Conservation (phyloP, 2,113 vertebrate species). For the Colaptes auratus region DNA sequence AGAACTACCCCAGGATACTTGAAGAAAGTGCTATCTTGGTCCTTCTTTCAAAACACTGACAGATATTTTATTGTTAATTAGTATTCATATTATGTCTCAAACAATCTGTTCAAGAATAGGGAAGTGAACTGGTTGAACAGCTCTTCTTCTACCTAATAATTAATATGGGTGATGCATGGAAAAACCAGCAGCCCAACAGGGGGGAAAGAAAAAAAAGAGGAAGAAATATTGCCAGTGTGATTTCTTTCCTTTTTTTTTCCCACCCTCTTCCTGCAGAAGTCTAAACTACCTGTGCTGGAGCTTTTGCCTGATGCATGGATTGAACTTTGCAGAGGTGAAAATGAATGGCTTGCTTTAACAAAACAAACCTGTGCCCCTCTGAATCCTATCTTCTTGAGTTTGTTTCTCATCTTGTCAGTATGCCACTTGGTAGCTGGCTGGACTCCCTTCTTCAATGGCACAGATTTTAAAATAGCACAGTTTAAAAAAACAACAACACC, state of each 20-base stretch:
- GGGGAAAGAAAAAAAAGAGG: neutral
- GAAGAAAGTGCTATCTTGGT: constrained; percentile 75
- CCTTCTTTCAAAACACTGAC: constrained; percentile 79
- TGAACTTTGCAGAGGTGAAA: constrained; percentile 68
- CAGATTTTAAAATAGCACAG: constrained; percentile 76
- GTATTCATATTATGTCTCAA: constrained; percentile 87
- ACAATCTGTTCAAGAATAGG: constrained; percentile 84
- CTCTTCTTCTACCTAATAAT: constrained; percentile 78
- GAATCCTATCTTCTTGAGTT: constrained; percentile 75
- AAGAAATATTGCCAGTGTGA: constrained; percentile 10
- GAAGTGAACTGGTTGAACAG: constrained; percentile 79
- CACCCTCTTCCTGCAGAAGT: neutral
- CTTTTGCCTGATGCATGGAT: constrained; percentile 32
- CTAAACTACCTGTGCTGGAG: constrained; percentile 62
- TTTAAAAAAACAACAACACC: neutral
- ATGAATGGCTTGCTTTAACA: constrained; percentile 66
- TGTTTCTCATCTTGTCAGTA: constrained; percentile 79
- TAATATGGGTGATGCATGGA: constrained; percentile 64
- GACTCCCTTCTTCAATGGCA: constrained; percentile 81
- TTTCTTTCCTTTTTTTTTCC: neutral
- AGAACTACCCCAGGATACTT: constrained; percentile 68
- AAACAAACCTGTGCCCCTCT: constrained; percentile 74
- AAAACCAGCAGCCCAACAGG: constrained; percentile 59
- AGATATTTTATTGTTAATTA: constrained; percentile 84
- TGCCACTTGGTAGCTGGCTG: constrained; percentile 83